Evolutionary conservation across 2,888 invertebrate species (phyloP).

Genomic region (Cremastinae sp.): DNA sequence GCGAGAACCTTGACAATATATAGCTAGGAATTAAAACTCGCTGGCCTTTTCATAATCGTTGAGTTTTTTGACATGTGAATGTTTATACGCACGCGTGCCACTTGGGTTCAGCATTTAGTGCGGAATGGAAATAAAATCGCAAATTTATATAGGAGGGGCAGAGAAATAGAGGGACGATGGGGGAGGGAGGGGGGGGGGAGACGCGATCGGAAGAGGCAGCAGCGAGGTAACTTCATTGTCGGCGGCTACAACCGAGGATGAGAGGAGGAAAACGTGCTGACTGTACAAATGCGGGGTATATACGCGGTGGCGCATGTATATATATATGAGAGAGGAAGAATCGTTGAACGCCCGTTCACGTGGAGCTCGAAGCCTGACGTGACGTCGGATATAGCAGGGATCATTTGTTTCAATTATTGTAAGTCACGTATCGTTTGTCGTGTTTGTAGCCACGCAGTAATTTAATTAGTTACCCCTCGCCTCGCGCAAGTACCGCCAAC

Average conservation of each 20-base stretch:
- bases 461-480: slow-evolving; percentile 69
- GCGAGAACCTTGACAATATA: too few relatives aligned
- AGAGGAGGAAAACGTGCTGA: slow-evolving; percentile 47
- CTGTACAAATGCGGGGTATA: slow-evolving; percentile 52
- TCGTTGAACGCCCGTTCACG: slow-evolving; percentile 63
- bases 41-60: too few relatives aligned
- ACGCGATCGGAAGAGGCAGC: too few relatives aligned
- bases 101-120: slow-evolving; percentile 39
- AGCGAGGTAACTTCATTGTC: slow-evolving; percentile 48
- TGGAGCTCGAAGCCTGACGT: slow-evolving; percentile 62
- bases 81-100: too few relatives aligned
- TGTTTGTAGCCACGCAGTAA: slow-evolving; percentile 67
- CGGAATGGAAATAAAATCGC: slow-evolving; percentile 19
- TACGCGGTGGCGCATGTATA: slow-evolving; percentile 32
- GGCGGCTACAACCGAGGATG: slow-evolving; percentile 42
- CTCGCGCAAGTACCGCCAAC: slow-evolving; percentile 57
- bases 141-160: slow-evolving; percentile 17
- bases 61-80: too few relatives aligned
- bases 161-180: slow-evolving; percentile 9
- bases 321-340: too few relatives aligned
- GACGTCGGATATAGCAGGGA: slow-evolving; percentile 67
- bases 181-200: background rate
- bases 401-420: slow-evolving; percentile 77
- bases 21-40: too few relatives aligned
- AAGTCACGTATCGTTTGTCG: slow-evolving; percentile 76